Evolutionary conservation across 2,797 vertebrate genomes (phyloP).

Genomic region (Lagocephalus sceleratus): DNA sequence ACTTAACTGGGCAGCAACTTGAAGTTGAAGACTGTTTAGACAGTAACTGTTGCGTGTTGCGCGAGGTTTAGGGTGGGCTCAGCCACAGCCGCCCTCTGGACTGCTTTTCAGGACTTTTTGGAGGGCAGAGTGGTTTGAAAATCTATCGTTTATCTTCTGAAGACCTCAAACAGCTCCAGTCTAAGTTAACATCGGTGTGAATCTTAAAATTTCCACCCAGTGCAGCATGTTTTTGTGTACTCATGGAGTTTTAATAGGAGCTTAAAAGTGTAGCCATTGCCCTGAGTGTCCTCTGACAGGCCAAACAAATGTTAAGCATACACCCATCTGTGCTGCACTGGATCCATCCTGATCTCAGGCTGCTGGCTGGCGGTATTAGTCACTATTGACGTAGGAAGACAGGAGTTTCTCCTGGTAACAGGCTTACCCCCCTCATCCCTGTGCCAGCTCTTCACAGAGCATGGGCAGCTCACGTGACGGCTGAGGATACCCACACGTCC

Average conservation of each 20-base stretch:
- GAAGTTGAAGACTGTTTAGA: no score
- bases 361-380: constrained; percentile 48
- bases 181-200: background rate
- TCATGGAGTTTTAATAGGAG: constrained; percentile 10
- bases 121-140: constrained; percentile 13
- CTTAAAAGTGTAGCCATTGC: constrained; percentile 23
- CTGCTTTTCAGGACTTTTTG: constrained; percentile 1
- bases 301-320: constrained; percentile 54
- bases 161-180: no score
- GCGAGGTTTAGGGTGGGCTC: background rate
- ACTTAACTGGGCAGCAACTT: no score
- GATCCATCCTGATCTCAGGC: constrained; percentile 49
- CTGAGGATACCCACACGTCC: constrained; percentile 15
- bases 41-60: background rate
- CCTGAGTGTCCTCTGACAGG: constrained; percentile 26
- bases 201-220: background rate
- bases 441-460: constrained; percentile 27
- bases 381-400: constrained; percentile 59
- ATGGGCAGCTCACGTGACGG: constrained; percentile 43
- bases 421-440: constrained; percentile 41
- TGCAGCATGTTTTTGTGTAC: background rate
- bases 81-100: constrained; percentile 5
- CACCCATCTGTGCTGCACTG: constrained; percentile 57
- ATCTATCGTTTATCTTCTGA: background rate
- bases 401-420: constrained; percentile 59